Percentiles rank a stretch among this genome's conserved stretches.
Conservation (phyloP, 2,797 vertebrate genomes). For the Pangasius larnaudii region DNA sequence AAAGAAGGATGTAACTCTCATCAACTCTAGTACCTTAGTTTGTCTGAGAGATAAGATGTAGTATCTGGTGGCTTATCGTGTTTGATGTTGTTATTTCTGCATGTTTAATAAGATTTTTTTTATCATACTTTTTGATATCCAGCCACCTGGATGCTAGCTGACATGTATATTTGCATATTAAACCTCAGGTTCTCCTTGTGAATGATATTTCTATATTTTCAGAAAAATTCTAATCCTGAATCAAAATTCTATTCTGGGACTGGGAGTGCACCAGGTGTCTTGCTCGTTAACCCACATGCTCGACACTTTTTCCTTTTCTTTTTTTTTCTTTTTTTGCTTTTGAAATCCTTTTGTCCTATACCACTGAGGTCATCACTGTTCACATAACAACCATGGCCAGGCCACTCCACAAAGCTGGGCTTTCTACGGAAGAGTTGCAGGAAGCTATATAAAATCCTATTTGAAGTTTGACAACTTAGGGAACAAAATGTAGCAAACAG, state of each 20-base stretch:
- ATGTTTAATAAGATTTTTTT: not conserved
- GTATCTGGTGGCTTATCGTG: not conserved
- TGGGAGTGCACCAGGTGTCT: not conserved
- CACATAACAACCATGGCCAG: not conserved
- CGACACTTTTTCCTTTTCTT: not conserved
- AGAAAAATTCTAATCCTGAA: no score
- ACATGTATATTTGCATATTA: not conserved
- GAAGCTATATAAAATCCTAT: not conserved
- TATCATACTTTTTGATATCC: not conserved
- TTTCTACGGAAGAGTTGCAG: not conserved
- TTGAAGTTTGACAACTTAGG: not conserved
- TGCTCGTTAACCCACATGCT: not conserved
- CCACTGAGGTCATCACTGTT: constrained; percentile 48
- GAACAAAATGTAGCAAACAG: not conserved
- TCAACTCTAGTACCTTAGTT: not conserved
- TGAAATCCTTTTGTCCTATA: not conserved
- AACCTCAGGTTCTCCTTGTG: not conserved
- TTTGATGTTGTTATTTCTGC: not conserved
- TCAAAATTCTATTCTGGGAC: not conserved
- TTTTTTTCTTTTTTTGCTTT: not conserved
- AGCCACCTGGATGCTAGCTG: not conserved
- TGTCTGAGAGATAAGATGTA: not conserved
- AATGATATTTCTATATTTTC: not conserved
- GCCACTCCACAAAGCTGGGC: not conserved
- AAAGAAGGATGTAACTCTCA: not conserved